Conservation (phyloP, 2,888 invertebrate genomes). For the Coleophora deauratella region DNA sequence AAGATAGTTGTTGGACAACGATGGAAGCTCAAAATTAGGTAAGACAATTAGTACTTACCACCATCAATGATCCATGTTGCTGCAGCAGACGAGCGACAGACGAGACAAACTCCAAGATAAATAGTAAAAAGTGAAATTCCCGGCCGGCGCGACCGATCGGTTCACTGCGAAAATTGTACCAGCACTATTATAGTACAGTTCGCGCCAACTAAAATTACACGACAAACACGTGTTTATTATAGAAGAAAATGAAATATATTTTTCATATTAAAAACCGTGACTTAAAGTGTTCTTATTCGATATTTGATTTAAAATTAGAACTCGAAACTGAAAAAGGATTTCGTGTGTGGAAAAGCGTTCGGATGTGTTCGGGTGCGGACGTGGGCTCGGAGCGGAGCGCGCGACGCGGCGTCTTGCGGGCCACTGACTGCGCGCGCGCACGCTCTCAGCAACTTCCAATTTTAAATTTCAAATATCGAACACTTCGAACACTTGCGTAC, state of each 20-base stretch:
- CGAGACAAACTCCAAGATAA: too few relatives aligned
- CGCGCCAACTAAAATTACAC: constrained; percentile 48
- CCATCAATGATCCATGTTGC: too few relatives aligned
- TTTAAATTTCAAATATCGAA: constrained; percentile 37
- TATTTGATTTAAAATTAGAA: constrained; percentile 27
- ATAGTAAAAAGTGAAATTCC: too few relatives aligned
- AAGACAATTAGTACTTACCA: too few relatives aligned
- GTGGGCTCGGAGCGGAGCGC: constrained; percentile 54
- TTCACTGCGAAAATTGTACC: constrained; percentile 21
- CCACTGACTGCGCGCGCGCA: constrained; percentile 61
- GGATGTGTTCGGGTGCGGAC: constrained; percentile 3
- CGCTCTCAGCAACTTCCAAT: constrained; percentile 45
- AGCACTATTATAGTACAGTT: constrained; percentile 34
- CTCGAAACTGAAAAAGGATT: too few relatives aligned
- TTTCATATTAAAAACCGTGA: constrained; percentile 14
- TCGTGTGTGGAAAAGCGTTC: too few relatives aligned
- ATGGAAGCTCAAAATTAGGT: too few relatives aligned
- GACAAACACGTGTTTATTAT: constrained; percentile 57
- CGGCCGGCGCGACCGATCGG: too few relatives aligned
- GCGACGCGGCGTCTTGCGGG: constrained; percentile 60
- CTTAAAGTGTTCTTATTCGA: neutral
- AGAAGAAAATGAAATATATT: constrained; percentile 9
- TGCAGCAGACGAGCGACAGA: neutral
- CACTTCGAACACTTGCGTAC: constrained; percentile 35
- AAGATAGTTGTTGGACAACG: too few relatives aligned